Base-by-base conservation (phyloP, 2,888 invertebrate genomes). In the Aethes cnicana region DNA sequence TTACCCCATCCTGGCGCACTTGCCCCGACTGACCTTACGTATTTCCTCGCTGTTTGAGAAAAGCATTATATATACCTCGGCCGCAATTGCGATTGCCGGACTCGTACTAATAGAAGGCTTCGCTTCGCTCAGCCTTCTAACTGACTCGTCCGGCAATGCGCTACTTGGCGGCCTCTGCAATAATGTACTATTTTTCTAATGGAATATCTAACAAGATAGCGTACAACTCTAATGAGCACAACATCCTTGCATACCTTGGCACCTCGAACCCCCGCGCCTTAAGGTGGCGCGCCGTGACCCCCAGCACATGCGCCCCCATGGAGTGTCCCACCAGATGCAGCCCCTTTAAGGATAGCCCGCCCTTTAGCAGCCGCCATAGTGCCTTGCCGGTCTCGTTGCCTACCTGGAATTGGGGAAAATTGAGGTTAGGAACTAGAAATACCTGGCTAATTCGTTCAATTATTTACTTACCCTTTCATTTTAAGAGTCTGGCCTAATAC, bases 311-410 rank as follows among this genome's bases (percentile, higher is more conserved):
- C 0, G 88, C 85, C 0, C 92, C 92, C 60, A 92, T 63, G 47
- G 92, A 92, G 58, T 92, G 85, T 0, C 92, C 92, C 3, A 92
- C 79, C 17, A 92, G 64, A 56, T 92, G 92, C 18, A 92, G 64
- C 1, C 79, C 70, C 5, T 84, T 72, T 8, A 90, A 55, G 1
- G 82, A 59, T 0, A 91, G 61, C 0, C 91, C 91, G 33, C 83
- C 81, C 55, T 87, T 86, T 18, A 92, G 65, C 52, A 92, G 78
- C 47, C 74, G 63, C 1, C 81, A 77, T 0, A 91, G 58, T 23
- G 91, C 90, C 57, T 74, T 71, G 0, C 91, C 91, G 0, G 90
- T 82, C n/a, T 85, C 73, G 58, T 77, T 61, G 1, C 78, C 83
- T 0, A 72, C 58, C 83, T 84, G 64, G 1, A 71, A 55, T 2